These are phyloP conservation scores for Eciton burchellii DNA, from an alignment of 1,140 invertebrate genomes.

Conservation along the genomic window DNA sequence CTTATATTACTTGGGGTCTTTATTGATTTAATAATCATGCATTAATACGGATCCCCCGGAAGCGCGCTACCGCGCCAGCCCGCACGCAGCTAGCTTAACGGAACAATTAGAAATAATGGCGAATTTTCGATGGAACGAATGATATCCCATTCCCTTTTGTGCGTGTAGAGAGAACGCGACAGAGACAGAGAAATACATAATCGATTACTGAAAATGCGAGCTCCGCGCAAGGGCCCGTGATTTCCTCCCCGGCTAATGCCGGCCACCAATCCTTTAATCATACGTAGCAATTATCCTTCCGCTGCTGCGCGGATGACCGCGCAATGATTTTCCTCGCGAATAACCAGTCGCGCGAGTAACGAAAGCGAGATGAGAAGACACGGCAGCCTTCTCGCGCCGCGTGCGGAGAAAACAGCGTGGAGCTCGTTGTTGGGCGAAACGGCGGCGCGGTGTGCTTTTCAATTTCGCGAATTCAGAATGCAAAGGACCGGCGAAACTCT, in stretches of 20 bases:
- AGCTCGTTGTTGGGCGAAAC: slow-evolving; percentile 15
- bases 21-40: neutral
- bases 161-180: neutral
- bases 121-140: neutral
- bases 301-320: neutral
- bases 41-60: neutral
- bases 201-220: too few relatives aligned
- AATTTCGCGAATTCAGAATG: neutral
- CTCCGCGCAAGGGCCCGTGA: too few relatives aligned
- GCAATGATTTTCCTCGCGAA: slow-evolving; percentile 8
- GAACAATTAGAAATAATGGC: neutral
- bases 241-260: neutral
- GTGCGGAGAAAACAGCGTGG: neutral
- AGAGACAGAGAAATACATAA: neutral
- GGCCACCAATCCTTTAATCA: neutral
- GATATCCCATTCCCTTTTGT: neutral
- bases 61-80: too few relatives aligned
- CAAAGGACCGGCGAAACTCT: too few relatives aligned
- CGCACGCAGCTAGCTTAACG: neutral
- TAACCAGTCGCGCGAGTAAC: neutral
- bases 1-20: too few relatives aligned
- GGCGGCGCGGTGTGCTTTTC: neutral
- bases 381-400: neutral
- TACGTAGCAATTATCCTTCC: slow-evolving; percentile 1
- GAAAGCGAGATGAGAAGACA: slow-evolving; percentile 22